Percentiles rank a stretch among this genome's conserved stretches.
phyloP scores from a whole-genome alignment of 1,140 invertebrate genomes.

The Cardiocondyla obscurior region DNA sequence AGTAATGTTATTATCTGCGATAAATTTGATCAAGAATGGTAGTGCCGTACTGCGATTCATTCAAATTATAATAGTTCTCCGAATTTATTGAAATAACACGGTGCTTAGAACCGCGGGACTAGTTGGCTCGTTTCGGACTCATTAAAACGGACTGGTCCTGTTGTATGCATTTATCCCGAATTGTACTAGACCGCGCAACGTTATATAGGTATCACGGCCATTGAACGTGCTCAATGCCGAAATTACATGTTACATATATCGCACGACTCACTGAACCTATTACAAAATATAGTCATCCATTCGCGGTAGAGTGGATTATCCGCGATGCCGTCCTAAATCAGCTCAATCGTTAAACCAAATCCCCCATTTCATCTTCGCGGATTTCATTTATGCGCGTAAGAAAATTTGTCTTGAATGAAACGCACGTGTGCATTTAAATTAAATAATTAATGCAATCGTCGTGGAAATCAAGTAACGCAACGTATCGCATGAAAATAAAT shows the following conservation, averaged over 20 bases:
- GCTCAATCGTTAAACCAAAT: slow-evolving; percentile 18
- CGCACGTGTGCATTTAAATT: not conserved
- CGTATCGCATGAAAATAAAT: not conserved
- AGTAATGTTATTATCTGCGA: not conserved
- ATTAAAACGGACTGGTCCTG: slow-evolving; percentile 6
- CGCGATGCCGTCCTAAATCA: slow-evolving; percentile 30
- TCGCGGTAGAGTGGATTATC: slow-evolving; percentile 26
- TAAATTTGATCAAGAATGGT: not conserved
- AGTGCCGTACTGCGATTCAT: not conserved
- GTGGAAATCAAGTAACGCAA: not conserved
- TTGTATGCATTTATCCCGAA: slow-evolving; percentile 32
- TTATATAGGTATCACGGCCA: slow-evolving; percentile 1
- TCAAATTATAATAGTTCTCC: not conserved
- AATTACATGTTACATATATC: slow-evolving; percentile 43
- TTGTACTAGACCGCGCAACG: slow-evolving; percentile 16
- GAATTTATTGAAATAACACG: slow-evolving; percentile 40
- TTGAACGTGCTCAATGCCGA: slow-evolving; percentile 19
- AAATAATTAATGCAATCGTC: not conserved
- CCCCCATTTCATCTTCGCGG: not conserved
- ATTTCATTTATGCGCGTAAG: not conserved
- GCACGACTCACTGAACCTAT: slow-evolving; percentile 30
- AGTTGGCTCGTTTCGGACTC: slow-evolving; percentile 8
- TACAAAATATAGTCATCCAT: slow-evolving; percentile 43
- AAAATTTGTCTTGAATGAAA: not conserved
- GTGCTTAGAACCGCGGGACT: not conserved